Evolutionary conservation across 2,797 vertebrate genomes (phyloP).

Genomic region (Pipistrellus nathusii): DNA sequence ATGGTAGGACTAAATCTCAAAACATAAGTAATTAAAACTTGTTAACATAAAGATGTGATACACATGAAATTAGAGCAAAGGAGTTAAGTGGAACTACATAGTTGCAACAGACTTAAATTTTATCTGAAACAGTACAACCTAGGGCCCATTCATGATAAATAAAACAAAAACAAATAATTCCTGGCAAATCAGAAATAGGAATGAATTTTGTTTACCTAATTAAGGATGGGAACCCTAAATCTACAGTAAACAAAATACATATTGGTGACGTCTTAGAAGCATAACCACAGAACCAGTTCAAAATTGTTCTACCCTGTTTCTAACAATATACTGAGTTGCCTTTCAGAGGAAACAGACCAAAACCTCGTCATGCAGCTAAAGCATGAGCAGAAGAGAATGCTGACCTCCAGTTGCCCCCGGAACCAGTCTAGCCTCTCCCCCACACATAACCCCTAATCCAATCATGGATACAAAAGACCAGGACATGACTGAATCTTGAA

Average conservation of each 20-base stretch:
- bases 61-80: slow-evolving; percentile 23
- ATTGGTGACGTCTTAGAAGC: not conserved
- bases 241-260: not conserved
- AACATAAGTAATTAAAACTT: slow-evolving; percentile 14
- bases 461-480: not conserved
- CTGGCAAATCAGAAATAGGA: not conserved
- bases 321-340: not conserved
- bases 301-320: not conserved
- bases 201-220: slow-evolving; percentile 1
- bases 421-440: not conserved
- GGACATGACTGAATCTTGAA: not conserved
- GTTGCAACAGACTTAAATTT: not conserved
- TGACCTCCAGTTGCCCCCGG: not conserved
- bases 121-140: not conserved
- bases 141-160: not conserved
- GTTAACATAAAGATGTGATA: not conserved
- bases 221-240: slow-evolving; percentile 5
- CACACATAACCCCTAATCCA: not conserved
- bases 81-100: not conserved
- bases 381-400: not conserved
- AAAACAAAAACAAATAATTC: slow-evolving; percentile 51
- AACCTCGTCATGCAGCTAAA: not conserved
- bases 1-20: not conserved
- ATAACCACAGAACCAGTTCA: not conserved
- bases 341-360: not conserved